These are phyloP conservation scores for Phaethon lepturus DNA, from an alignment of 2,113 vertebrate genomes.

Conservation along the genomic window DNA sequence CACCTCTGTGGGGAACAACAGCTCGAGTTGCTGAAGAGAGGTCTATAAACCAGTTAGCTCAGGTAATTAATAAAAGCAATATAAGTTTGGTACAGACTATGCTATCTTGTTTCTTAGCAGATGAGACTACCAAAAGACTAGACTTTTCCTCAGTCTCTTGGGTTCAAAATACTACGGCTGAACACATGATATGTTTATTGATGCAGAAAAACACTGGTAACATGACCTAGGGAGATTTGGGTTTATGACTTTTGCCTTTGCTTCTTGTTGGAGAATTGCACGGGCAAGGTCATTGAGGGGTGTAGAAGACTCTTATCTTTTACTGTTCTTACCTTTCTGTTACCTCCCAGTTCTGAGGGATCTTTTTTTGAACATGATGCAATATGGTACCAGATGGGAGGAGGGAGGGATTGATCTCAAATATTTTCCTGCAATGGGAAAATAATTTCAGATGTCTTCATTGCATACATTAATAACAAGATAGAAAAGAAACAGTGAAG, in stretches of 20 bases:
- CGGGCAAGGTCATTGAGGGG: not conserved
- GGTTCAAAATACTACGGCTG: not conserved
- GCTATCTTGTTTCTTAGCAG: not conserved
- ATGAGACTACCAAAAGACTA: not conserved
- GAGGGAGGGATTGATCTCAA: not conserved
- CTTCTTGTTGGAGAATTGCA: not conserved
- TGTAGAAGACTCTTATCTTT: not conserved
- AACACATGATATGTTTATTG: not conserved
- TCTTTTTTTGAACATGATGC: not conserved
- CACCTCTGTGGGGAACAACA: not conserved
- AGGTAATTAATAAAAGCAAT: not conserved
- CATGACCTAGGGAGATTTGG: not conserved
- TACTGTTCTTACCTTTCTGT: not conserved
- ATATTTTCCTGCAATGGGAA: not conserved
- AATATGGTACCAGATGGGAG: not conserved
- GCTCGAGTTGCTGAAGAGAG: not conserved
- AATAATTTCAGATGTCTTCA: not conserved
- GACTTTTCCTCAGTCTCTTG: not conserved
- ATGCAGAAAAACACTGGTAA: not conserved
- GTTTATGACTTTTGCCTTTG: not conserved
- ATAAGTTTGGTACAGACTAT: not conserved
- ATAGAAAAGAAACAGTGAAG: not conserved
- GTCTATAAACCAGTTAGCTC: not conserved
- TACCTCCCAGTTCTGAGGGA: not conserved
- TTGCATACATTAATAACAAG: not conserved